These are phyloP conservation scores for Oasisia sp. DNA, from an alignment of 2,888 invertebrate genomes.

Conservation along the genomic window DNA sequence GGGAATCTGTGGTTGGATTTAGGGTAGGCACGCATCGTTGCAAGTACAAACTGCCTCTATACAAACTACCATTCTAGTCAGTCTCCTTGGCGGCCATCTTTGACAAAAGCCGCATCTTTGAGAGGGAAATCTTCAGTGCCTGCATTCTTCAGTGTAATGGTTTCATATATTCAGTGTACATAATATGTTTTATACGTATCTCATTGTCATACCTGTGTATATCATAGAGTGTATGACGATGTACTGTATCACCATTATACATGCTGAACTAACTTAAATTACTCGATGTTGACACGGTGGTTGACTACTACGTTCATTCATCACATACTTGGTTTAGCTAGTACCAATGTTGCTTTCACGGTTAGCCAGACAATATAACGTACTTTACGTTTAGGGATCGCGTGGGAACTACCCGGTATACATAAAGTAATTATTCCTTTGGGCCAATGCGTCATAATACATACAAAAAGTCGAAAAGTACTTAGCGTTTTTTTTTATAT, in stretches of 20 bases:
- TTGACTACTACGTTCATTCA: neutral
- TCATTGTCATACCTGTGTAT: too few species aligned
- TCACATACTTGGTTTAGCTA: neutral
- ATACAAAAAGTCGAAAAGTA: neutral
- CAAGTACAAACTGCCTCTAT: too few species aligned
- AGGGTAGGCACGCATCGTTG: too few species aligned
- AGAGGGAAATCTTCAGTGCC: too few species aligned
- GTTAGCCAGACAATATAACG: neutral
- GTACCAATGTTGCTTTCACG: neutral
- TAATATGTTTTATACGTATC: too few species aligned
- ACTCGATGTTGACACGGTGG: neutral
- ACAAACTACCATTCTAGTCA: too few species aligned
- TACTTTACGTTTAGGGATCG: neutral
- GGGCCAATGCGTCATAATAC: neutral
- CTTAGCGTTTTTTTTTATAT: neutral
- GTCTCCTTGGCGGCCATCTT: too few species aligned
- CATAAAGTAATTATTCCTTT: neutral
- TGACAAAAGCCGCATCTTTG: too few species aligned
- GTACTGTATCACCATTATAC: neutral
- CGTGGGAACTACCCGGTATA: neutral
- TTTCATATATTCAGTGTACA: too few species aligned
- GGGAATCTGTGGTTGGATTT: too few species aligned
- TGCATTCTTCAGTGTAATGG: too few species aligned
- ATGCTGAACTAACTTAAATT: neutral
- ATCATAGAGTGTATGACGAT: too few species aligned